Evolutionary conservation across 2,888 invertebrate species (phyloP), one percentile per base, ranked within the genome.

Genomic region (Mythimna pallens): DNA sequence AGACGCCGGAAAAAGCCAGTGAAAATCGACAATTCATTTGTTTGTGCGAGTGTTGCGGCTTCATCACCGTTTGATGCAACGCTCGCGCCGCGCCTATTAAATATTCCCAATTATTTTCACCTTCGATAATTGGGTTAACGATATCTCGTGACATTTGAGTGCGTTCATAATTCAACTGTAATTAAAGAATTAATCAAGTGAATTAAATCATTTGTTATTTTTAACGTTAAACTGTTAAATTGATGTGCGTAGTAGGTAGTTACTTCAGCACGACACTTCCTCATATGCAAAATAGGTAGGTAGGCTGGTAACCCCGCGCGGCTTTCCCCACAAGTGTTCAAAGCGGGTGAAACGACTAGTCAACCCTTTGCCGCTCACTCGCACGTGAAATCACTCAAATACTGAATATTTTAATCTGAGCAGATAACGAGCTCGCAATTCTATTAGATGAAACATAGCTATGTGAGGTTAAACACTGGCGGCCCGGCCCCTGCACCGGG

Each of bases 391-490:
- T 96, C 96, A 96, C 96, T 96, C 96, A 96, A 96, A 96, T 96
- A 96, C 96, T 96, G 96, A 96, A 96, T 96, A 96, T 96, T 96
- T 96, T 96, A 96, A 96, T 96, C 96, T 96, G 95, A 94, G 93
- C 96, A 96, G 95, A 96, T 96, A 96, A 96, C 96, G 95, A 96
- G 96, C 94, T 95, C 93, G 94, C 95, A 95, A 96, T 96, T 95
- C 95, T 96, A 95, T 96, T 96, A 95, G 95, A 96, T 94, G 95
- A 93, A 95, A 94, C 94, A 94, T 94, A 93, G 94, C 94, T 93
- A 91, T 93, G 93, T 92, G 94, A 95, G 92, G 93, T 94, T 94
- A 93, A 94, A 94, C 92, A 93, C 85, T 87, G 81, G 85, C 81
- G 83, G 85, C 74, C 79, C 83, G 83, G 82, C 90, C 89, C 88